Conservation (phyloP, 2,113 vertebrate species). For the Mastomys natalensis region DNA sequence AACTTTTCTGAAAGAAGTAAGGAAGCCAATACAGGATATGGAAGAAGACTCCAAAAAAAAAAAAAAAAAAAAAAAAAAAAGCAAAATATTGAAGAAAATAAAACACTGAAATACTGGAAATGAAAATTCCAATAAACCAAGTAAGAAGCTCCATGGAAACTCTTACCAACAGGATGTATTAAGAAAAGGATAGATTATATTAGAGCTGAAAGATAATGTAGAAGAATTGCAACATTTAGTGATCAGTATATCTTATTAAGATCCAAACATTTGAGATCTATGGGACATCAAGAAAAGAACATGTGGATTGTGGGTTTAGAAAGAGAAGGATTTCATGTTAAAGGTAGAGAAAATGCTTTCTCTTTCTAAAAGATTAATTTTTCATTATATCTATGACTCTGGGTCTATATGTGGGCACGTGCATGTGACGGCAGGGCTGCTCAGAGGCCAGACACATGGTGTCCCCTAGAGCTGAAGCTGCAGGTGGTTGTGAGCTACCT, state of each 20-base stretch:
- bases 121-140: not conserved
- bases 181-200: not conserved
- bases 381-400: not conserved
- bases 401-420: not conserved
- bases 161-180: not conserved
- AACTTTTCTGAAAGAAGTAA: not conserved
- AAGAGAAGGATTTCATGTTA: not conserved
- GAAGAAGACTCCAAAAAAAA: not conserved
- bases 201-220: not conserved
- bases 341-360: too few species aligned
- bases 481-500: not conserved
- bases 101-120: not conserved
- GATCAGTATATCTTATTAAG: not conserved
- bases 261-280: not conserved
- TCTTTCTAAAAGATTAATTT: not conserved
- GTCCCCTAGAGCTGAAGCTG: not conserved
- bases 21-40: not conserved
- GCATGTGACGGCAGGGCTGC: not conserved
- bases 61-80: too few species aligned
- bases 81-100: not conserved
- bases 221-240: not conserved
- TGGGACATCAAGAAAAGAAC: not conserved
- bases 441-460: not conserved
- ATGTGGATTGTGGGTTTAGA: not conserved
- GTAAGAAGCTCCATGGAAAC: not conserved